phyloP scores from a whole-genome alignment of 2,888 invertebrate species.

The Villa cingulata region DNA sequence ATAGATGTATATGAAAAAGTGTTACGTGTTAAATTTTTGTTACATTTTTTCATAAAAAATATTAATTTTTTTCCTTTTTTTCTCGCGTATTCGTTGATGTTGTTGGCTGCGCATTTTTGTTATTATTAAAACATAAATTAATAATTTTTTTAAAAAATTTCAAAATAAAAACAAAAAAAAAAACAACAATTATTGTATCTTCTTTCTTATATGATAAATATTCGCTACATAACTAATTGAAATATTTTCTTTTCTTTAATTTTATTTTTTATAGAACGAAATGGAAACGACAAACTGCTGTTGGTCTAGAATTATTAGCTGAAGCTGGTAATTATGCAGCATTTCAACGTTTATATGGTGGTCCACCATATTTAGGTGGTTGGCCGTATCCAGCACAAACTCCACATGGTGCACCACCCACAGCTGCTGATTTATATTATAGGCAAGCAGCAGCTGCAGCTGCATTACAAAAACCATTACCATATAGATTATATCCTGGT shows the following conservation, averaged over 20 bases:
- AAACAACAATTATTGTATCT: too few relatives aligned
- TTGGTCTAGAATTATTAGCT: slow-evolving; percentile 88
- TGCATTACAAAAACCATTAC: slow-evolving; percentile 77
- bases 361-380: slow-evolving; percentile 51
- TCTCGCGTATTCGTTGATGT: too few relatives aligned
- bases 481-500: slow-evolving; percentile 46
- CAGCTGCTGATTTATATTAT: slow-evolving; percentile 67
- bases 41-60: too few relatives aligned
- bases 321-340: slow-evolving; percentile 98
- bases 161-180: too few relatives aligned
- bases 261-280: slow-evolving; percentile 56
- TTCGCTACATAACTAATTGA: too few relatives aligned
- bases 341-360: slow-evolving; percentile 87
- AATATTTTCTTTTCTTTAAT: neutral
- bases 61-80: too few relatives aligned
- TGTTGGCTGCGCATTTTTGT: too few relatives aligned
- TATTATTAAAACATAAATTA: too few relatives aligned
- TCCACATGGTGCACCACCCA: slow-evolving; percentile 48
- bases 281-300: slow-evolving; percentile 98
- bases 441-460: slow-evolving; percentile 65
- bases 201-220: too few relatives aligned
- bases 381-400: slow-evolving; percentile 47
- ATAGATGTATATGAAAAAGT: too few relatives aligned
- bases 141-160: too few relatives aligned
- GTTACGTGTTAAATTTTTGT: too few relatives aligned